Evolutionary conservation across 2,113 vertebrate species (phyloP), one percentile per base, ranked within the genome.

Genomic region (Cinclus cinclus): DNA sequence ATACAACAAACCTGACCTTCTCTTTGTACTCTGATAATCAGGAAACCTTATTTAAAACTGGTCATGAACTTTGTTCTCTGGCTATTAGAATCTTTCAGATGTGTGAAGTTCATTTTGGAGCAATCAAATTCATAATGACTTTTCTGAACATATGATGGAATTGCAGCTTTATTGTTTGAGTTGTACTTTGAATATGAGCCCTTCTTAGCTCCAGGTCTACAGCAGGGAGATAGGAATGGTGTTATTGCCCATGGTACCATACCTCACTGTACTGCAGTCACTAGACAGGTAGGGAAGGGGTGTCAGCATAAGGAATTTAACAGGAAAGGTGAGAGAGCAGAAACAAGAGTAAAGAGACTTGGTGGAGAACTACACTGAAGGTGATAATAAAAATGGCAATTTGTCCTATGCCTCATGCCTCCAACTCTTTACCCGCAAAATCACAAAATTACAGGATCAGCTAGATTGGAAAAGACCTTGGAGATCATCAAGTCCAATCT

Each of bases 11-110:
- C 10, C 14, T 46, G 62, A 59, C 70, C 65, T 89, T 93, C 28
- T 56, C 31, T 94, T 92, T 83, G 14, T 76, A 69, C 46, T 80
- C n/a, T 83, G 75, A 55, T 74, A 91, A 94, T 67, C 74, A 94
- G 37, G 46, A 90, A 92, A 47, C 42, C 31, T 79, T 58, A 74
- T 83, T 94, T 79, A 83, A 95, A 94, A 42, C 25, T 28, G 28
- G 67, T 71, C n/a, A 13, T 95, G 62, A 46, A 42, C 30, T 84
- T 83, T 68, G 4, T 82, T 95, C 83, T 89, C 30, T 60, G 44
- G 47, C 64, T 90, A n/a, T 50, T 60, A 37, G 47, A 74, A 28
- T 81, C 42, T 87, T 94, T 78, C 76, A 89, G 64, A 42, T 89
- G 31, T 7, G 7, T 56, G 15, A 60, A 78, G 35, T 74, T 86